Evolutionary conservation across 2,797 vertebrate genomes (phyloP).

Genomic region (Tiaroga cobitis): DNA sequence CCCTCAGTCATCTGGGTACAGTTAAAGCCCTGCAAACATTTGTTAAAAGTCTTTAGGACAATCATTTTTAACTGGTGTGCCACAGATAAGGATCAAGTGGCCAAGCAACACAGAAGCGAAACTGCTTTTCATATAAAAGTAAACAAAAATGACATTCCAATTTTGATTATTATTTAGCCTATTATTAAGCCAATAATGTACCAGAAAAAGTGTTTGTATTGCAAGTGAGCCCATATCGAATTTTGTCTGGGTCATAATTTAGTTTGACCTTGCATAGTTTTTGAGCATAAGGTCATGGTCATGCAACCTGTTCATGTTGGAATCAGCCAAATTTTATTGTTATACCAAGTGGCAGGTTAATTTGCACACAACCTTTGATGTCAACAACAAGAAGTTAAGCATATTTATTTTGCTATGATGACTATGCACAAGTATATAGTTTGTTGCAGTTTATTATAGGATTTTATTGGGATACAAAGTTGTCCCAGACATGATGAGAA

Average conservation of each 20-base stretch:
- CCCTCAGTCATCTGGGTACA: conserved; percentile 14
- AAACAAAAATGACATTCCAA: not conserved
- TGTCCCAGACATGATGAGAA: not conserved
- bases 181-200: not conserved
- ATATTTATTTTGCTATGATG: not conserved
- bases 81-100: not conserved
- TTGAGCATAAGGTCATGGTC: not conserved
- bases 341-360: not conserved
- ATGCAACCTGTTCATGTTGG: not conserved
- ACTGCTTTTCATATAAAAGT: not conserved
- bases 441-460: not conserved
- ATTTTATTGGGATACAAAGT: not conserved
- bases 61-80: not conserved
- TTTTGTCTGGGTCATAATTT: not conserved
- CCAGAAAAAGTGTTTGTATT: not conserved
- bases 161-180: not conserved
- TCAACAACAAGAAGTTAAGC: not conserved
- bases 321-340: not conserved
- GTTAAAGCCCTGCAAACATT: conserved; percentile 37
- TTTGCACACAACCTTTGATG: not conserved
- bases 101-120: not conserved
- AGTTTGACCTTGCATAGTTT: not conserved
- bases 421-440: not conserved
- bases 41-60: not conserved
- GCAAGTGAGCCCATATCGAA: not conserved